These are phyloP conservation scores for Anomalospiza imberbis DNA, from an alignment of 2,797 vertebrate species.

Conservation along the genomic window DNA sequence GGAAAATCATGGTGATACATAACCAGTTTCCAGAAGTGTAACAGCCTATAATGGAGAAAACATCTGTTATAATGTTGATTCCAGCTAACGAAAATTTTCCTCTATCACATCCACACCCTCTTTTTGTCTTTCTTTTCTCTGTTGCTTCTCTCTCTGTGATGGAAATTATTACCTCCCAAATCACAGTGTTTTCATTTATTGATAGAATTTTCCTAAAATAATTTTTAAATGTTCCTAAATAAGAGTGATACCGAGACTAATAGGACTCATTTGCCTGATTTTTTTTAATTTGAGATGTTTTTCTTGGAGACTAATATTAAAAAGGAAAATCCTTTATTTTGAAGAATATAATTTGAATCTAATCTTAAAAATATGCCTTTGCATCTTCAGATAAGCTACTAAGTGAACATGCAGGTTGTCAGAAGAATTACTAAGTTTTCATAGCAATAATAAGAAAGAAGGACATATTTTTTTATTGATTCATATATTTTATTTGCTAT, in stretches of 20 bases:
- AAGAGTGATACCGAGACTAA: not conserved
- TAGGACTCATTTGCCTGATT: not conserved
- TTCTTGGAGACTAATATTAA: not conserved
- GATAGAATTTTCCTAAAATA: not conserved
- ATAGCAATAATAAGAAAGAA: not conserved
- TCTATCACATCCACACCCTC: not conserved
- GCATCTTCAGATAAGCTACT: not conserved
- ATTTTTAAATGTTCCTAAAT: not conserved
- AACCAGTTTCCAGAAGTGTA: not conserved
- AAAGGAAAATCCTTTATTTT: not conserved
- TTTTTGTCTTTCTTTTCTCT: not conserved
- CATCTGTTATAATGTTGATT: not conserved
- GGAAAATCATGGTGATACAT: not conserved
- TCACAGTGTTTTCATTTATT: not conserved
- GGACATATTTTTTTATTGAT: not conserved
- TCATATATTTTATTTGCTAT: not conserved
- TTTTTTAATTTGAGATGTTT: not conserved
- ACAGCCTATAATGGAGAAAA: not conserved
- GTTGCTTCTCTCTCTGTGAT: not conserved
- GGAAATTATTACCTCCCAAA: not conserved
- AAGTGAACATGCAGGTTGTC: not conserved
- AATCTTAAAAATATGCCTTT: not conserved
- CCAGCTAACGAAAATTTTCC: not conserved
- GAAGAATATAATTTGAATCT: not conserved
- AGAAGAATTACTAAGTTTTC: not conserved